Percentiles rank a stretch among this genome's conserved stretches.
phyloP scores from a whole-genome alignment of 2,888 invertebrate genomes.

The Phania funesta region DNA sequence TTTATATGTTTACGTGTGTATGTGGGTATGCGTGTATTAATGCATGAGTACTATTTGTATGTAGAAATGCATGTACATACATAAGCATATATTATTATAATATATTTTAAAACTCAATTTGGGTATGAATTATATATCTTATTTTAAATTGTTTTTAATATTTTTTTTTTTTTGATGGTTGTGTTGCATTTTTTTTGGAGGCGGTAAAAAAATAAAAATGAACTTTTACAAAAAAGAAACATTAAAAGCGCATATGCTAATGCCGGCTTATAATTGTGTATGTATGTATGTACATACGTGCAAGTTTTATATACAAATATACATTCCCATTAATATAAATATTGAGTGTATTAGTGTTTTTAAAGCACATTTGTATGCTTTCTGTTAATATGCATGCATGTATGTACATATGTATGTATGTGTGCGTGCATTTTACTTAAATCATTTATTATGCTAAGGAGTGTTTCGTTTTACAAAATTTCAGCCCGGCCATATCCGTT shows the following conservation, averaged over 20 bases:
- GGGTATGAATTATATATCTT: slow-evolving; percentile 32
- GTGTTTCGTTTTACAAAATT: slow-evolving; percentile 31
- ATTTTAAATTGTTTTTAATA: slow-evolving; percentile 17
- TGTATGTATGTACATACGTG: background rate
- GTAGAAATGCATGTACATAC: background rate
- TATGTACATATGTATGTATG: background rate
- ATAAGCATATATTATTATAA: background rate
- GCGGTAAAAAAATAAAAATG: slow-evolving; percentile 9
- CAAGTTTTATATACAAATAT: too few species aligned
- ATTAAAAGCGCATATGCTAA: slow-evolving; percentile 11
- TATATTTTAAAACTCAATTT: slow-evolving; percentile 51
- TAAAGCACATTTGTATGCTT: background rate
- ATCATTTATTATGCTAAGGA: slow-evolving; percentile 53
- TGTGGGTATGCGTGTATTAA: background rate
- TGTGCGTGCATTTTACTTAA: slow-evolving; percentile 9
- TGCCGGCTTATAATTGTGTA: too few species aligned
- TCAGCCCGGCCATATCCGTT: slow-evolving; percentile 46
- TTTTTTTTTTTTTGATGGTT: background rate
- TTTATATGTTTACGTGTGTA: background rate
- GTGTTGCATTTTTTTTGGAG: slow-evolving; percentile 26
- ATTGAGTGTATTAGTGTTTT: too few species aligned
- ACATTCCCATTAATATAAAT: too few species aligned
- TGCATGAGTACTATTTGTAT: background rate
- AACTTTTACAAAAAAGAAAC: slow-evolving; percentile 19
- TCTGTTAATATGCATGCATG: background rate